A percentile compares a stretch with the other conserved stretches of the same genome.
Conservation (phyloP, 1,140 invertebrate species). For the Laupala kohalensis region DNA sequence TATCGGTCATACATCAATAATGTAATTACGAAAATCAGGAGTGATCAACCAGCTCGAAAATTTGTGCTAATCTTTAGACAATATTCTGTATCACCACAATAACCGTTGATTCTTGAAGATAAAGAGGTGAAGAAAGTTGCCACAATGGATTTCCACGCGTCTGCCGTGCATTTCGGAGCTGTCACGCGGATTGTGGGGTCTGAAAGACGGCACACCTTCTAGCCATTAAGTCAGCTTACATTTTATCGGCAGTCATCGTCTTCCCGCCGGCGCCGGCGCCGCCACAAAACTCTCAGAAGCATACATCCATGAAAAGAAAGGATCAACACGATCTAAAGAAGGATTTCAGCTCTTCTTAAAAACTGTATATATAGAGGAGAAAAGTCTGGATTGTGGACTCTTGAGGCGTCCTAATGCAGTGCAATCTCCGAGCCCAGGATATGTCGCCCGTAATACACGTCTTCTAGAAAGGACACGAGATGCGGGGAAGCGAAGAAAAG, state of each 20-base stretch:
- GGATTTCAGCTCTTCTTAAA: constrained; percentile 2
- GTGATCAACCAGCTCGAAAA: too few species aligned
- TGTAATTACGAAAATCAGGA: too few species aligned
- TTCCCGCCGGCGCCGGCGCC: neutral
- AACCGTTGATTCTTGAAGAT: too few species aligned
- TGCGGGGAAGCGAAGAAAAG: neutral
- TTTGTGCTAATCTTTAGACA: too few species aligned
- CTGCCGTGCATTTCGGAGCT: too few species aligned
- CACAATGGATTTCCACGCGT: too few species aligned
- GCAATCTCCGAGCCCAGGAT: neutral
- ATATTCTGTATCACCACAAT: too few species aligned
- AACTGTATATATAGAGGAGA: neutral
- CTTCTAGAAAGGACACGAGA: neutral
- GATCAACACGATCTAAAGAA: constrained; percentile 4
- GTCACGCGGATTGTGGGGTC: too few species aligned
- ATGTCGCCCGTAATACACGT: neutral
- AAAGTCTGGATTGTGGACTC: neutral
- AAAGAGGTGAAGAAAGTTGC: too few species aligned
- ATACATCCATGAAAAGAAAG: constrained; percentile 5
- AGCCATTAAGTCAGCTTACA: neutral
- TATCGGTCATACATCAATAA: too few species aligned
- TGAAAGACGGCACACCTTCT: neutral
- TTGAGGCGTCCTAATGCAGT: neutral
- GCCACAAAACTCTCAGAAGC: neutral
- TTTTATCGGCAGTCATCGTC: neutral